Conservation (phyloP, 2,113 vertebrate genomes). For the Morphnarchus princeps region DNA sequence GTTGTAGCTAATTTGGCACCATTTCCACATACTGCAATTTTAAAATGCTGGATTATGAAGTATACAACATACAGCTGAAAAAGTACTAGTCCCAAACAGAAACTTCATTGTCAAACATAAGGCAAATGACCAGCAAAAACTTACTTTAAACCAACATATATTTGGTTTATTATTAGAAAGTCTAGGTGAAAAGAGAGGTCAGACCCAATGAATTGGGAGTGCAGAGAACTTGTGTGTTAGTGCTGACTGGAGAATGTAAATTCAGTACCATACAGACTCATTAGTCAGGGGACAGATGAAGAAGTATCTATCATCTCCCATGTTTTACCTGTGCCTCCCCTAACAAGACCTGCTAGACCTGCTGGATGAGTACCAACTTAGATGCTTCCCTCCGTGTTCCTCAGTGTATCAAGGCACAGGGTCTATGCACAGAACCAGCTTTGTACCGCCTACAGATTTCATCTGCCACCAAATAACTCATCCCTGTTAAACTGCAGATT, state of each 20-base stretch:
- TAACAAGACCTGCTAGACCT: neutral
- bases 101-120: neutral
- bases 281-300: neutral
- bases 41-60: neutral
- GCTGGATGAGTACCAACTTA: neutral
- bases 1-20: neutral
- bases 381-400: neutral
- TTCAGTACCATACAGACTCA: neutral
- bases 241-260: neutral
- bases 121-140: neutral
- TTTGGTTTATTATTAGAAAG: neutral
- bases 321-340: neutral
- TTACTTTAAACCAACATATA: neutral
- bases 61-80: neutral
- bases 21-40: neutral
- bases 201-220: neutral
- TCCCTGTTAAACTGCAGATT: neutral
- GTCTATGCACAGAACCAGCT: neutral
- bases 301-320: neutral
- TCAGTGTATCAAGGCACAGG: neutral
- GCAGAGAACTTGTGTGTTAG: neutral
- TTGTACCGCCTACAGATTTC: neutral
- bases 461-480: neutral
- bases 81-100: neutral
- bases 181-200: neutral